Base-by-base conservation (phyloP, 2,797 vertebrate species). In the Brachyrhaphis roseni region DNA sequence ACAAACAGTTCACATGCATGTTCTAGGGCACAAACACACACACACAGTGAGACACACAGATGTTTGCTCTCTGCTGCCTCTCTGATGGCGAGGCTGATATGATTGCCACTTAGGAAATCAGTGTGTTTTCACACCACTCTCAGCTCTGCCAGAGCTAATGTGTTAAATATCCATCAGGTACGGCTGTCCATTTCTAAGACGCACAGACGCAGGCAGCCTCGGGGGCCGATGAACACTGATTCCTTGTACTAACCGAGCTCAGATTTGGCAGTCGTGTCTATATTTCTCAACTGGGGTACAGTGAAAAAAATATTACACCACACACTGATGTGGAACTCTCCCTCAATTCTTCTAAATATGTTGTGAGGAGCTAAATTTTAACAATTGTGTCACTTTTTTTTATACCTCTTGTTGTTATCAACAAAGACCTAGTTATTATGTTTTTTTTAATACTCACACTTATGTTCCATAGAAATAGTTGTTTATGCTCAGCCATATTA, bases 31-130 rank as follows among this genome's bases (percentile, higher is more conserved):
- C 82, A 68, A 23, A 68, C 64, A 86, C 77, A 84, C 77, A 85
- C 77, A 53, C 78, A 85, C 78, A 85, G 80, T 83, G 86, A 87
- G 81, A 91, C 90, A 92, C 93, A 93, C 93, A 94, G 92, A 95
- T 93, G 93, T 94, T 94, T 94, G 93, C 93, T 92, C 93, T 93
- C 86, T 91, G 91, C 89, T 92, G 88, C 93, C 90, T 93, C 90
- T 92, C 90, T 92, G 89, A 94, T 84, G 90, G 90, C 78, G 84
- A 93, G 84, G 88, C 92, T 93, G 92, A 95, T 94, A 93, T 93
- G 93, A 94, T 94, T 94, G 93, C 92, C 94, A 94, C 93, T 95
- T 94, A 94, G 93, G 93, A 94, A 95, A 95, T 94, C 93, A 94
- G 92, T 94, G 93, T 93, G 90, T 94, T 94, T 94, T 94, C 92